Base-by-base conservation (phyloP, 2,113 vertebrate species). In the Kobus ellipsiprymnus region DNA sequence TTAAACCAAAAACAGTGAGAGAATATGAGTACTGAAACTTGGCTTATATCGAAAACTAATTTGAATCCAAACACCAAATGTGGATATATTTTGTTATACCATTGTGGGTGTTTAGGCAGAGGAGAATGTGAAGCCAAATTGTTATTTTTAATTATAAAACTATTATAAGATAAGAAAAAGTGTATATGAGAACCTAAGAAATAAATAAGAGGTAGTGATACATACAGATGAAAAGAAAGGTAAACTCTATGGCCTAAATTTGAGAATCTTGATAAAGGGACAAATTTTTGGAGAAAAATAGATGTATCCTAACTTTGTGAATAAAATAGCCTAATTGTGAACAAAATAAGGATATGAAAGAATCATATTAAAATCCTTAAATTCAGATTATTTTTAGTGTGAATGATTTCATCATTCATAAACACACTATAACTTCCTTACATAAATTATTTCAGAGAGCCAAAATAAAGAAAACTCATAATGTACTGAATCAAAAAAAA, bases 21-120 rank as follows among this genome's bases (percentile, higher is more conserved):
- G 27, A 71, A 95, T 92, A 62, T 59, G 59, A 71, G 80, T 67
- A 46, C 7, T 92, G 48, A 29, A 80, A 50, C 15, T 94, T 96
- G 87, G 94, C 16, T 87, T 94, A 82, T 30, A 71, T 90, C 40
- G 88, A 48, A 95, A 95, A 60, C 33, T 89, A 82, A 83, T 74
- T 93, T 82, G 11, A 95, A 85, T 92, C 40, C 48, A 80, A 97
- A 94, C 29, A 82, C 62, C 87, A 94, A 97, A 67, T 94, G 57
- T 81, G 54, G 50, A 36, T 88, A 59, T 88, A 74, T 94, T 90
- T 93, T 95, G 81, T 82, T 95, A 92, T 94, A 97, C 90, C 84
- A 92, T 6, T 82, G 94, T 97, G 97, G 92, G 96, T 88, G 92
- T 87, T 93, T 52, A 82, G n/a, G 92, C 94, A 97, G 96, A 92